Evolutionary conservation across 64 coral and sea anemone genomes (phyloP).

Genomic region (Hydrozoanthus tunicans): DNA sequence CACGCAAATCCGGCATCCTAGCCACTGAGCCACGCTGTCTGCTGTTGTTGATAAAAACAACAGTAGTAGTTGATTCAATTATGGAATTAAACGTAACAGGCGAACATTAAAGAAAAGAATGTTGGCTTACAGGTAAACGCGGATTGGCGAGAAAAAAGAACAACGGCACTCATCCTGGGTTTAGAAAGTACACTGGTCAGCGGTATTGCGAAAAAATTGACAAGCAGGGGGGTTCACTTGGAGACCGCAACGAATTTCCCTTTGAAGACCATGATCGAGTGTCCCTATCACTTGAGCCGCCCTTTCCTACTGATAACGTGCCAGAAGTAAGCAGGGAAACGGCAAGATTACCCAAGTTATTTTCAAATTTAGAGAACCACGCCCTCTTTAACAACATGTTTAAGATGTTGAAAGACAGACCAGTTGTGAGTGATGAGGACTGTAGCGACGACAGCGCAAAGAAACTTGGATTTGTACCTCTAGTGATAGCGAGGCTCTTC

Average conservation of each 20-base stretch:
- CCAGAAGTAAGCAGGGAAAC: not conserved
- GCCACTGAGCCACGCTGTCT: too few relatives aligned
- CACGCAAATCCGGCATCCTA: too few relatives aligned
- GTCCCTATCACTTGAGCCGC: not conserved
- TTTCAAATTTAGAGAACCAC: constrained; percentile 49
- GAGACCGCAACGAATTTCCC: not conserved
- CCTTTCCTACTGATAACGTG: not conserved
- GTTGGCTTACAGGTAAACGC: constrained; percentile 24
- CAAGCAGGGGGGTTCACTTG: not conserved
- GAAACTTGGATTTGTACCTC: constrained; percentile 9
- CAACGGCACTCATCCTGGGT: not conserved
- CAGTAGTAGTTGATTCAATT: not conserved
- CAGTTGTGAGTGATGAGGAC: not conserved
- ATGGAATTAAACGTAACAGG: not conserved
- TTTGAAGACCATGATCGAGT: not conserved
- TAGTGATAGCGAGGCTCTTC: constrained; percentile 32
- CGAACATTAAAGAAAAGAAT: not conserved
- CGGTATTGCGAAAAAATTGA: not conserved
- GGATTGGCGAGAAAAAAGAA: not conserved
- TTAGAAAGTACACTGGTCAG: constrained; percentile 60
- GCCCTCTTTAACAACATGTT: constrained; percentile 44
- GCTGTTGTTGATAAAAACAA: not conserved
- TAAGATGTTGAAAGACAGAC: constrained; percentile 39
- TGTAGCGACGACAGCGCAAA: constrained; percentile 5
- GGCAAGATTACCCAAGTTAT: constrained; percentile 8